phyloP scores from a whole-genome alignment of 2,797 vertebrate genomes.

The Pseudochromis fuscus region DNA sequence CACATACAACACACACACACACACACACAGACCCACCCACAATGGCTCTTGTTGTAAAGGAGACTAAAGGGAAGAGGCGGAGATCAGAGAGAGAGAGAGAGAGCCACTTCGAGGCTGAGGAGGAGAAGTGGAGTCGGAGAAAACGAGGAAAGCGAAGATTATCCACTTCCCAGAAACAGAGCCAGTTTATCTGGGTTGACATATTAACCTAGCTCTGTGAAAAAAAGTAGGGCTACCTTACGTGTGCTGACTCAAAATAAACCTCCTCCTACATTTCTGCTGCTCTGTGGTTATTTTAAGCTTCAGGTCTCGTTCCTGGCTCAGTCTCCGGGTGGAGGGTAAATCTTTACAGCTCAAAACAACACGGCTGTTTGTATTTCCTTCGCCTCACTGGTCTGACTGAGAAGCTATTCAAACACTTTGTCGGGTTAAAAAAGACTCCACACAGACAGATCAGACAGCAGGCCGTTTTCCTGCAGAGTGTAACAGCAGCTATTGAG shows the following conservation, averaged over 20 bases:
- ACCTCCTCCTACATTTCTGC: background rate
- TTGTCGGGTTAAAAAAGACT: slow-evolving; percentile 59
- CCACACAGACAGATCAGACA: slow-evolving; percentile 52
- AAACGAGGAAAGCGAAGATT: slow-evolving; percentile 55
- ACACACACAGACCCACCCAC: slow-evolving; percentile 27
- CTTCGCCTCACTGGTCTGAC: slow-evolving; percentile 51
- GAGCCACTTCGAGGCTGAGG: slow-evolving; percentile 4
- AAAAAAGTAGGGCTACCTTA: slow-evolving; percentile 33
- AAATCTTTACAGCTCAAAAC: slow-evolving; percentile 41
- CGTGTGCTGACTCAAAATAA: slow-evolving; percentile 11
- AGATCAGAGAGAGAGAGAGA: slow-evolving; percentile 25
- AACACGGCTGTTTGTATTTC: slow-evolving; percentile 67
- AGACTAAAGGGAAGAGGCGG: slow-evolving; percentile 14
- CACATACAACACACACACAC: slow-evolving; percentile 27
- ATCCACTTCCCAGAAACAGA: slow-evolving; percentile 60
- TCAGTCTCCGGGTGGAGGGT: slow-evolving; percentile 36
- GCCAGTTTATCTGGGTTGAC: slow-evolving; percentile 57
- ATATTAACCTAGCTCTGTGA: slow-evolving; percentile 59
- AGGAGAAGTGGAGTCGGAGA: slow-evolving; percentile 22
- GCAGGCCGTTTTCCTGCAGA: too few species aligned
- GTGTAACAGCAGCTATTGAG: slow-evolving; percentile 30
- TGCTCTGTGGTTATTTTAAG: slow-evolving; percentile 4
- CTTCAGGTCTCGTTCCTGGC: slow-evolving; percentile 14
- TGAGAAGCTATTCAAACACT: slow-evolving; percentile 74
- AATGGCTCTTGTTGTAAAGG: slow-evolving; percentile 19